Evolutionary conservation across 2,888 invertebrate species (phyloP).

Genomic region (Macrophya annulata): DNA sequence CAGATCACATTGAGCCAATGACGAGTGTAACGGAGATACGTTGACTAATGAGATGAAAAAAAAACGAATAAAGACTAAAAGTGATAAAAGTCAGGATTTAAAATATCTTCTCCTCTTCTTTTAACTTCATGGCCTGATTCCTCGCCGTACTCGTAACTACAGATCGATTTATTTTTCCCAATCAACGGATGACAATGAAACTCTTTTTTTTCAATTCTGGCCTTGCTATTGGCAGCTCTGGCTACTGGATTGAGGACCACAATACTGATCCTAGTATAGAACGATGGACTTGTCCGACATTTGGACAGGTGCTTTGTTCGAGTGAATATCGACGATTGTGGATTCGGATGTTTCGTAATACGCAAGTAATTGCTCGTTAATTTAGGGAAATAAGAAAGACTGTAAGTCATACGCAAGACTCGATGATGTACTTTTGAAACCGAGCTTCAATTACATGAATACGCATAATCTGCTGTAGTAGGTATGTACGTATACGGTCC

Average conservation of each 20-base stretch:
- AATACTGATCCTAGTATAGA: not conserved
- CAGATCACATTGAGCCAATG: not conserved
- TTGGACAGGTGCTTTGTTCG: constrained; percentile 15
- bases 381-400: not conserved
- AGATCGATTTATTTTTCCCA: constrained; percentile 15
- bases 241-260: constrained; percentile 20
- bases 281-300: constrained; percentile 1
- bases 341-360: not conserved
- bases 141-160: not conserved
- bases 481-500: not conserved
- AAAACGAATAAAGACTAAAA: too few relatives aligned
- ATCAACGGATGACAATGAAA: constrained; percentile 45
- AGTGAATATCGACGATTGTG: not conserved
- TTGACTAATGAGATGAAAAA: not conserved
- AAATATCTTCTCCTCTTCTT: not conserved
- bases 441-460: not conserved
- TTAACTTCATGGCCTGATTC: constrained; percentile 6
- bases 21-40: not conserved
- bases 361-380: not conserved
- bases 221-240: constrained; percentile 42
- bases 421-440: not conserved
- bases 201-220: constrained; percentile 35
- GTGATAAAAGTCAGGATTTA: not conserved
- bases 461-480: not conserved
- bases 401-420: not conserved